phyloP scores from a whole-genome alignment of 2,888 invertebrate species.

The Sisyra nigra region DNA sequence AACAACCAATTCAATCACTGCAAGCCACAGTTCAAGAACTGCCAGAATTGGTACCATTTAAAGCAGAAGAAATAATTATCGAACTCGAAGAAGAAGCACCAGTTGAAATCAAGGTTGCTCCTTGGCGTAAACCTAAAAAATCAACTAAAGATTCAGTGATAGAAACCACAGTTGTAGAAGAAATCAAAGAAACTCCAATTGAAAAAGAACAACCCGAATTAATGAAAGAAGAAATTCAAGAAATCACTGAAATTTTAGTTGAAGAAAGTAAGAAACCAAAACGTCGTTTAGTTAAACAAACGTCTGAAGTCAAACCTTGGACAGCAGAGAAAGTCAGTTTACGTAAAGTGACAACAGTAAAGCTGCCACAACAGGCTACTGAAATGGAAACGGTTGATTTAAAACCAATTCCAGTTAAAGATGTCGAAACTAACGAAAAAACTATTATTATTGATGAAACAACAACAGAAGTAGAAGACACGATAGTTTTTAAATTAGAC shows the following conservation, averaged over 20 bases:
- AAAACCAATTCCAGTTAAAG: constrained; percentile 13
- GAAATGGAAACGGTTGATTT: constrained; percentile 10
- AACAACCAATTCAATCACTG: constrained; percentile 10
- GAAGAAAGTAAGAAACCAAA: constrained; percentile 10
- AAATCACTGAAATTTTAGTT: constrained; percentile 12
- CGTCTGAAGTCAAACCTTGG: constrained; percentile 5
- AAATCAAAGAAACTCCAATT: no score
- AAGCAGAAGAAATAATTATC: constrained; percentile 9
- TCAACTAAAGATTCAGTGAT: constrained; percentile 11
- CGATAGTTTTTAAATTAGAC: constrained; percentile 12
- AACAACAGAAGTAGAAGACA: constrained; percentile 9
- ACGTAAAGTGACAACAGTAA: constrained; percentile 11
- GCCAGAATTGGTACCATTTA: constrained; percentile 1
- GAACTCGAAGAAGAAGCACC: constrained; percentile 10
- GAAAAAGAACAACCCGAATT: constrained; percentile 6
- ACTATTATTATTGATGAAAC: no score
- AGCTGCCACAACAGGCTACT: constrained; percentile 12
- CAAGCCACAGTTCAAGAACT: constrained; percentile 12
- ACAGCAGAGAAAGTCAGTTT: not conserved
- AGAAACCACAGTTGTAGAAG: no score
- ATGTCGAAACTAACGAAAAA: no score
- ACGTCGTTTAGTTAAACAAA: not conserved
- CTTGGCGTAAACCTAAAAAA: constrained; percentile 17
- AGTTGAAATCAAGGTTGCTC: constrained; percentile 15
- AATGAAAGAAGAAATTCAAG: constrained; percentile 12